phyloP scores from a whole-genome alignment of 2,797 vertebrate genomes.

The Lepus oiostolus region DNA sequence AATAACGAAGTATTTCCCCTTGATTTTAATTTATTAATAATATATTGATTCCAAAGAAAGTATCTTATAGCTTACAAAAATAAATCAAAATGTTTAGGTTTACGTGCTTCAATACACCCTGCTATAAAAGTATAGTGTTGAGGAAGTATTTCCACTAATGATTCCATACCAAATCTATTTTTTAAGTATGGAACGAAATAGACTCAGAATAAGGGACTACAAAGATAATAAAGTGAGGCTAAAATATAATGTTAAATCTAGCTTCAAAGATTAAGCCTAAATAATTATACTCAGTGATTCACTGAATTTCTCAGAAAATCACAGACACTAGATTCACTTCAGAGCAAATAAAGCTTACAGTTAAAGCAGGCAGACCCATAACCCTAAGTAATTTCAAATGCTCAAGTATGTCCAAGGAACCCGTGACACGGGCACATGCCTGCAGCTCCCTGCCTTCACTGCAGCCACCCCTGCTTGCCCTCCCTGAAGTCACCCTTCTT shows the following conservation, averaged over 20 bases:
- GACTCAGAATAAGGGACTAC: not conserved
- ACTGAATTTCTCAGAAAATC: conserved; percentile 12
- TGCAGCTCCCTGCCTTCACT: not conserved
- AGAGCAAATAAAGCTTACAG: conserved; percentile 42
- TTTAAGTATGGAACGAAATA: conserved; percentile 32
- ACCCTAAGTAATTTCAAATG: not conserved
- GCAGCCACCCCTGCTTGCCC: not conserved
- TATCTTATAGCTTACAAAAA: not conserved
- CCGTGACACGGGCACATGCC: not conserved
- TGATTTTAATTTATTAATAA: conserved; percentile 52
- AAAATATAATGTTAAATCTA: conserved; percentile 20
- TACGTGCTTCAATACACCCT: not conserved
- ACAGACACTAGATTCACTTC: conserved; percentile 44
- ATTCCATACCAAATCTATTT: conserved; percentile 45
- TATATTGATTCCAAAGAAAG: conserved; percentile 32
- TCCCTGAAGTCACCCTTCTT: not conserved
- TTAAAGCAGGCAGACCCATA: conserved; percentile 29
- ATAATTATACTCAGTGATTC: conserved; percentile 33
- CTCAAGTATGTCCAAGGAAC: not conserved
- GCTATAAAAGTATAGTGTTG: not conserved
- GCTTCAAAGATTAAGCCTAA: conserved; percentile 37
- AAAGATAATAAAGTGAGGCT: conserved; percentile 4
- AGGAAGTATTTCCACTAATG: not conserved
- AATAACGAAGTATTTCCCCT: not conserved
- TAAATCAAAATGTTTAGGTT: conserved; percentile 18